Conservation (phyloP, 2,113 vertebrate species). For the Thryonomys swinderianus region DNA sequence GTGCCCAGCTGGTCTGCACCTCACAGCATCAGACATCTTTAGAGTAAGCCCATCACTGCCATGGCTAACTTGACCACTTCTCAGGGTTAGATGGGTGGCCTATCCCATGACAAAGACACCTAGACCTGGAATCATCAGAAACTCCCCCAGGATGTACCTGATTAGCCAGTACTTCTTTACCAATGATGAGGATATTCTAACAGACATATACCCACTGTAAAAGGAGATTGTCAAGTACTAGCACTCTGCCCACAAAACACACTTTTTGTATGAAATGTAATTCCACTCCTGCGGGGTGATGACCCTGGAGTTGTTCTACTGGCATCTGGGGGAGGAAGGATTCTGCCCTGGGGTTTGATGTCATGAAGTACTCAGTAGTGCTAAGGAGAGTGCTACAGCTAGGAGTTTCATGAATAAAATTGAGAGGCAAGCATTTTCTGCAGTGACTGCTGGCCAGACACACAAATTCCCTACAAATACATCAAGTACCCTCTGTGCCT, state of each 20-base stretch:
- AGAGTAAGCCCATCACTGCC: background rate
- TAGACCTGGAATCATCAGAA: background rate
- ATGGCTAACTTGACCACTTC: background rate
- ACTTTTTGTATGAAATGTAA: background rate
- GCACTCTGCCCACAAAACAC: background rate
- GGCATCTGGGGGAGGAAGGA: background rate
- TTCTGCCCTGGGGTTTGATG: background rate
- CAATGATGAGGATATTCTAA: background rate
- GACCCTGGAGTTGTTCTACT: background rate
- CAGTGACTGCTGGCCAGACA: background rate
- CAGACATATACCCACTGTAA: background rate
- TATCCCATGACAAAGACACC: background rate
- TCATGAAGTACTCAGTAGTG: background rate
- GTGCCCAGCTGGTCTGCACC: background rate
- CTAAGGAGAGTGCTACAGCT: background rate
- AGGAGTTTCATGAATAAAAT: background rate
- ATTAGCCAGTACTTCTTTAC: background rate
- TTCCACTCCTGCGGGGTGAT: background rate
- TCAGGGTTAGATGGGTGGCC: background rate
- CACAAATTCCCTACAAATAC: background rate
- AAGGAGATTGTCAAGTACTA: background rate
- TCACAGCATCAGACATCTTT: background rate
- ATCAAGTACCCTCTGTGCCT: background rate
- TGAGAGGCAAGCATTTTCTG: background rate
- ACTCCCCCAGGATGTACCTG: background rate